Percentiles rank a stretch among this genome's conserved stretches.
These are phyloP conservation scores for Erannis defoliaria DNA, from an alignment of 2,888 invertebrate species.

Conservation along the genomic window DNA sequence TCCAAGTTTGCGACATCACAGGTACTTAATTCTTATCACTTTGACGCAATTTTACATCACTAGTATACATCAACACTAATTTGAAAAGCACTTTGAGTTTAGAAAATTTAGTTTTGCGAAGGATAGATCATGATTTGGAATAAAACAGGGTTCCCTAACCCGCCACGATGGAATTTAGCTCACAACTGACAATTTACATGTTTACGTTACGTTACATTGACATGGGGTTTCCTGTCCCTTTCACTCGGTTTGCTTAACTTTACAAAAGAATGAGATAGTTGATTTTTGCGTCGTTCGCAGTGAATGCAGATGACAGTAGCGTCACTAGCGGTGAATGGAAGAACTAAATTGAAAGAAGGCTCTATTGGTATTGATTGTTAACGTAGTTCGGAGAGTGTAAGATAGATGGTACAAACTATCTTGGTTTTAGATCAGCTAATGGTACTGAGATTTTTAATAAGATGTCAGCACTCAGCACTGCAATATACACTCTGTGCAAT, in stretches of 20 bases:
- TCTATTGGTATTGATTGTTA: conserved; percentile 45
- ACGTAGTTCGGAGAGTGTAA: conserved; percentile 20
- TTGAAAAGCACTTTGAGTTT: conserved; percentile 4
- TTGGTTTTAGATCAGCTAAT: background rate
- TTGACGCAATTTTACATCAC: conserved; percentile 38
- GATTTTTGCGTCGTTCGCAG: conserved; percentile 50
- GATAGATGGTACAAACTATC: conserved; percentile 51
- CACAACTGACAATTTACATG: conserved; percentile 72
- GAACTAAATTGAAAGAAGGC: conserved; percentile 45
- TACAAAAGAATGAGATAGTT: conserved; percentile 48
- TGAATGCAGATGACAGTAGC: conserved; percentile 39
- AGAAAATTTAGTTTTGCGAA: conserved; percentile 24
- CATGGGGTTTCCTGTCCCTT: conserved; percentile 54
- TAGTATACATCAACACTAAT: conserved; percentile 4
- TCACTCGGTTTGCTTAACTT: conserved; percentile 37
- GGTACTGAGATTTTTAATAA: background rate
- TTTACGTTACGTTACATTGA: conserved; percentile 75
- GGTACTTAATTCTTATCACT: conserved; percentile 43
- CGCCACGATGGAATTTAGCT: conserved; percentile 67
- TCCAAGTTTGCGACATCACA: conserved; percentile 48
- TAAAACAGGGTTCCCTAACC: conserved; percentile 43
- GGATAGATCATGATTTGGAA: conserved; percentile 24
- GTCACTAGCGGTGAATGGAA: conserved; percentile 36
- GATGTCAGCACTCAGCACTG: conserved; percentile 14
- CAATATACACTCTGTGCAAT: too few species aligned